phyloP scores from a whole-genome alignment of 37 sponge, comb jelly and placozoan species.

The Geodia barretti region DNA sequence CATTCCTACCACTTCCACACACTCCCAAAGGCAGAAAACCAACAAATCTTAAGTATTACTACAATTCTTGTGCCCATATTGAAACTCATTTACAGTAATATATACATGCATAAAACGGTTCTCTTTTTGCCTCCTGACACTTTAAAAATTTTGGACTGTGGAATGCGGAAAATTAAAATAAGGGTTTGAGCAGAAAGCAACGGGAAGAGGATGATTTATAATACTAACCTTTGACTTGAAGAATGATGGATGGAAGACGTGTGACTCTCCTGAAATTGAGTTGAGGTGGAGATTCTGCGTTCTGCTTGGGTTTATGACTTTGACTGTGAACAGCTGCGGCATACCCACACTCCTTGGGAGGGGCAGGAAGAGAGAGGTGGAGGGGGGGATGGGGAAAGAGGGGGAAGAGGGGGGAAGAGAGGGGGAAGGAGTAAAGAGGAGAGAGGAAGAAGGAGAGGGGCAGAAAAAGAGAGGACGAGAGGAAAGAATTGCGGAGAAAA shows the following conservation, averaged over 20 bases:
- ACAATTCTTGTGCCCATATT: no score
- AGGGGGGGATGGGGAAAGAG: not conserved
- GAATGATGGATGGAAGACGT: conserved; percentile 79
- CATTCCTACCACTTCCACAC: no score
- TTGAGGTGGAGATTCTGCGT: conserved; percentile 68
- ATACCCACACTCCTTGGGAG: conserved; percentile 66
- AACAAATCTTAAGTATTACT: no score
- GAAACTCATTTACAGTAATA: no score
- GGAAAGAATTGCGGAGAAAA: not conserved
- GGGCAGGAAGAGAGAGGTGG: not conserved
- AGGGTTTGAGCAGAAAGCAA: no score
- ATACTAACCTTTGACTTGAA: conserved; percentile 71
- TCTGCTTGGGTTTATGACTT: conserved; percentile 53
- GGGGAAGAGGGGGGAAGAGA: not conserved
- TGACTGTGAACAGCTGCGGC: conserved; percentile 55
- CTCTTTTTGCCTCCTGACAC: no score
- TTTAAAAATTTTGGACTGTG: no score
- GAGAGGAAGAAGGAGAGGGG: conserved; percentile 31
- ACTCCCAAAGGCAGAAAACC: no score
- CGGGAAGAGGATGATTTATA: not conserved
- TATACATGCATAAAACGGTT: no score
- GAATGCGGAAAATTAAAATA: no score
- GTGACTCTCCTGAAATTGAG: conserved; percentile 84
- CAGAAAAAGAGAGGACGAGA: conserved; percentile 29
- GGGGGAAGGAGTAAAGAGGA: conserved; percentile 18